Evolutionary conservation across 2,113 vertebrate species (phyloP), one percentile per base, ranked within the genome.

Genomic region (Felis catus): DNA sequence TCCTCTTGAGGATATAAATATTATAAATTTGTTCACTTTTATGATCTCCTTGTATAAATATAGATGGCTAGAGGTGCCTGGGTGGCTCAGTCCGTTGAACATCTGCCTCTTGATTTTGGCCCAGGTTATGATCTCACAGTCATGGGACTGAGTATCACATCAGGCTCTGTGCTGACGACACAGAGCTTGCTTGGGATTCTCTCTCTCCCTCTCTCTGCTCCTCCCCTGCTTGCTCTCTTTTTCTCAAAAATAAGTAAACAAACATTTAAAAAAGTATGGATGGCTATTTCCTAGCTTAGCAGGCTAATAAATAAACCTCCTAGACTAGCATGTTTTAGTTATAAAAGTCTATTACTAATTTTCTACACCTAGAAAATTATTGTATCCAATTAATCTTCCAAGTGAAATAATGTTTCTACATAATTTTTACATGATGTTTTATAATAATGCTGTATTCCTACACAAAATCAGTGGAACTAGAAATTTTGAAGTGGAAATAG

Each of bases 261-360:
- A 61, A 23, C 58, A 61, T 61, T 55, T 8, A 61, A 61, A 61
- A 61, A 61, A 61, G 45, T 61, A 31, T 31, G 41, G 78, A 68
- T 76, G 51, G 58, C 65, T 98, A 84, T 94, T 97, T 98, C 91
- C 70, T 96, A 98, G 48, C 25, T 98, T 65, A 97, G 55, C 85
- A 89, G 71, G 96, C 71, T 83, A 95, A 91, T 97, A 95, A 94
- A 98, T 92, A 91, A 94, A 97, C 90, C 87, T 81, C 73, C 53
- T 6, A 96, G 79, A 97, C 89, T 86, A 82, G 3, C 58, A 84
- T 36, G 65, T 63, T 61, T 41, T 83, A 88, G 90, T 70, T 93
- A 90, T 41, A 88, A 79, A 95, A 90, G 45, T 76, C 81, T 79
- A 31, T 33, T 61, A 65, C 13, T 96, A 90, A 55, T 58, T 78